Evolutionary conservation across 2,113 vertebrate genomes (phyloP), one percentile per base, ranked within the genome.

Genomic region (Saiga tatarica): DNA sequence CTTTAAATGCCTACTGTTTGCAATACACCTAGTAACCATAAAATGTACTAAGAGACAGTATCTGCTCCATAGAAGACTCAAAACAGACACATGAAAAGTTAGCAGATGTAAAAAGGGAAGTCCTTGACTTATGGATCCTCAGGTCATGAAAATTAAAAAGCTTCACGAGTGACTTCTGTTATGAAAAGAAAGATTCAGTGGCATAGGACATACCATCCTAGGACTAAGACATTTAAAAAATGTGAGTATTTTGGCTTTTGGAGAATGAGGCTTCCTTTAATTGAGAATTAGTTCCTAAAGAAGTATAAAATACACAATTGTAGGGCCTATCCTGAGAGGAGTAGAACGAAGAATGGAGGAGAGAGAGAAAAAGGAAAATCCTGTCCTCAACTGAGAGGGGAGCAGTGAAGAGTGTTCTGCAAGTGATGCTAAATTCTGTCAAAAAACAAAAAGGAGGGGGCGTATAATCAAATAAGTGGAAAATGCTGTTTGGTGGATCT

Each of bases 401-500:
- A 45, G 57, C 0, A 87, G 55, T 52, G 71, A 94, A 84, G 25
- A 52, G 17, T 55, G 13, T 60, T 97, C 17, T 95, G 25, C 62
- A 97, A 42, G 76, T 90, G 45, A 13, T 33, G 76, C 19, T 39
- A n/a, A 39, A 78, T 89, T 95, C 53, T 90, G 16, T 52, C 30
- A 71, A 55, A 33, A 89, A 71, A 74, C 59, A 67, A 71, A 36
- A 36, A 71, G 17, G 64, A 21, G 21, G 4, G 15, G 11, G 4
- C 5, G 76, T 82, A 50, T 92, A 89, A 96, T 52, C 39, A 79
- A 93, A 64, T 91, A 94, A 79, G 15, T 84, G 90, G 15, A 59
- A 81, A 94, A 94, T 86, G 36, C 36, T 93, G 33, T 95, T 89
- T 94, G 86, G 71, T 94, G 25, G 36, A 82, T 57, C 57, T 93